phyloP scores from a whole-genome alignment of 2,797 vertebrate species.

The Gobionotothen gibberifrons region DNA sequence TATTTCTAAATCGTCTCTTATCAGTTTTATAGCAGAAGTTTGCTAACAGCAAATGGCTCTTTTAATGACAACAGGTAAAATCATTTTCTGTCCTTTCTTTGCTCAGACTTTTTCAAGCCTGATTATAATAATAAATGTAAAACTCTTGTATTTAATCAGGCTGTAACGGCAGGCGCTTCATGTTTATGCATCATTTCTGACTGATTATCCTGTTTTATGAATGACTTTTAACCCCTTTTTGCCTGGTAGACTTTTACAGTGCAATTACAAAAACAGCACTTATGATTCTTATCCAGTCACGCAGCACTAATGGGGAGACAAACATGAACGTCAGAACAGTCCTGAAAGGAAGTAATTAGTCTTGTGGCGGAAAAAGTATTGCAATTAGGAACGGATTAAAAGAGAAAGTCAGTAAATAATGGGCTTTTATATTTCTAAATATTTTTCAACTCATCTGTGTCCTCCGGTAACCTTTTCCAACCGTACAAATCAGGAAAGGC shows the following conservation, averaged over 20 bases:
- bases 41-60: constrained; percentile 14
- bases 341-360: constrained; percentile 62
- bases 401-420: constrained; percentile 17
- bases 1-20: constrained; percentile 29
- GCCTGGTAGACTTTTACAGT: constrained; percentile 40
- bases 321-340: constrained; percentile 37
- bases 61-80: constrained; percentile 11
- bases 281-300: constrained; percentile 59
- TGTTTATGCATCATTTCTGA: constrained; percentile 36
- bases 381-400: constrained; percentile 48
- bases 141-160: constrained; percentile 14
- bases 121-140: constrained; percentile 1
- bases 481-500: constrained; percentile 12
- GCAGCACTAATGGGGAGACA: constrained; percentile 60
- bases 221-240: constrained; percentile 45
- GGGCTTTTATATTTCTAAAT: constrained; percentile 18
- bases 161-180: neutral
- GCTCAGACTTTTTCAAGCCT: constrained; percentile 6
- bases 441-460: constrained; percentile 12
- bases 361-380: constrained; percentile 27
- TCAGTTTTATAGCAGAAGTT: constrained; percentile 19
- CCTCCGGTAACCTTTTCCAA: constrained; percentile 18
- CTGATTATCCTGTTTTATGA: constrained; percentile 50
- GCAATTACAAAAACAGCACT: constrained; percentile 50
- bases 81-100: neutral